Base-by-base conservation (phyloP, 2,797 vertebrate genomes). In the Neomorphus geoffroyi region DNA sequence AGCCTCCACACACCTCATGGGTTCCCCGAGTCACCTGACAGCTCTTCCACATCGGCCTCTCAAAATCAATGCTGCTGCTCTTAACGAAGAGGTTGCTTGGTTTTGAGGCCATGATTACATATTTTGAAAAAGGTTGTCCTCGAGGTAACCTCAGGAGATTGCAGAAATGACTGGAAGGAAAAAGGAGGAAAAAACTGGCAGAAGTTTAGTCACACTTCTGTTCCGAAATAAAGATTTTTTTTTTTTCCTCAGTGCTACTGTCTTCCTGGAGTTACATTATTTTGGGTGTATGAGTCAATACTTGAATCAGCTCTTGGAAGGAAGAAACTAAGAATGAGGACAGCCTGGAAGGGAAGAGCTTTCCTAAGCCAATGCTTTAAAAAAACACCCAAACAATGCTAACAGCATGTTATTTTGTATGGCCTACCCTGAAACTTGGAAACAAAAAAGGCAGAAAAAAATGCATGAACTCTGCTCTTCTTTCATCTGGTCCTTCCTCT, bases 201-300 rank as follows among this genome's bases (percentile, higher is more conserved):
- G 39, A 81, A 73, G 41, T 86, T 69, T n/a, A 81, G 33, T 45
- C 64, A 61, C 37, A 39, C 27, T 48, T 69, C 30, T 35, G 30
- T 23, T 72, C 70, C 64, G 43, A 69, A 91, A 84, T 46, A 62
- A 39, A 45, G 32, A 10, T 19, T 74, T 67, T 18, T 75, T 93
- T 86, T 72, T 64, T 16, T 75, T 92, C 83, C 53, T 22, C 43
- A 37, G 26, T 43, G n/a, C 70, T 81, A 48, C 70, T 33, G 37
- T 78, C 39, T 86, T 88, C 58, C 77, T 84, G 39, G 33, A 73
- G 73, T 74, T 58, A 28, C 2, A 27, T 57, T 83, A 83, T 85
- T 95, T 88, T 62, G 71, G 48, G 58, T 70, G 35, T 22, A 82
- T 94, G 64, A 94, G 80, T 79, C 78, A 94, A 85, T 72, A 89